Percentiles rank a stretch among this genome's conserved stretches.
Conservation (phyloP, 1,140 invertebrate genomes). For the Bradynema listronoti region DNA sequence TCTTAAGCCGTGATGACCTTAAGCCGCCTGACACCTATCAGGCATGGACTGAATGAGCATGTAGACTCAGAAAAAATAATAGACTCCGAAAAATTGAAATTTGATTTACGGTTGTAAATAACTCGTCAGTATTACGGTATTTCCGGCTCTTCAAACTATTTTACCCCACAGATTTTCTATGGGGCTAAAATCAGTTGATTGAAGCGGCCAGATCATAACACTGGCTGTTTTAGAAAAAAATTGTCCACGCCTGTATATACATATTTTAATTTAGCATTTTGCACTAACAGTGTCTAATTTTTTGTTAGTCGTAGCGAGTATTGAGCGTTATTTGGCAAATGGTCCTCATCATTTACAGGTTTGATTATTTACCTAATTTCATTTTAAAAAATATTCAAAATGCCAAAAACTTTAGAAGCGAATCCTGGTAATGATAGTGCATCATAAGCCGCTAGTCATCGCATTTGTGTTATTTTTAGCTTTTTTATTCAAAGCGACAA, state of each 20-base stretch:
- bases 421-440: conserved; percentile 35
- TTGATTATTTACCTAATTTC: background rate
- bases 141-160: too few species aligned
- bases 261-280: conserved; percentile 31
- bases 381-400: background rate
- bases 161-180: too few species aligned
- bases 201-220: too few species aligned
- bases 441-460: conserved; percentile 31
- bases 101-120: too few species aligned
- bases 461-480: conserved; percentile 23
- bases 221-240: background rate
- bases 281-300: conserved; percentile 48
- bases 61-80: too few species aligned
- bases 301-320: conserved; percentile 39
- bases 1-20: too few species aligned
- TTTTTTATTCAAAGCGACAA: conserved; percentile 42
- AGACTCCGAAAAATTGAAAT: too few species aligned
- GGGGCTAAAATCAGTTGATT: too few species aligned
- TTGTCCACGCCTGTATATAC: background rate
- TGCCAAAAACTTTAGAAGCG: conserved; percentile 34
- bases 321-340: conserved; percentile 47
- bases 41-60: too few species aligned
- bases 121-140: too few species aligned
- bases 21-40: too few species aligned
- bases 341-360: conserved; percentile 38